These are phyloP conservation scores for Cephalotes varians DNA, from an alignment of 2,888 invertebrate genomes.

Conservation along the genomic window DNA sequence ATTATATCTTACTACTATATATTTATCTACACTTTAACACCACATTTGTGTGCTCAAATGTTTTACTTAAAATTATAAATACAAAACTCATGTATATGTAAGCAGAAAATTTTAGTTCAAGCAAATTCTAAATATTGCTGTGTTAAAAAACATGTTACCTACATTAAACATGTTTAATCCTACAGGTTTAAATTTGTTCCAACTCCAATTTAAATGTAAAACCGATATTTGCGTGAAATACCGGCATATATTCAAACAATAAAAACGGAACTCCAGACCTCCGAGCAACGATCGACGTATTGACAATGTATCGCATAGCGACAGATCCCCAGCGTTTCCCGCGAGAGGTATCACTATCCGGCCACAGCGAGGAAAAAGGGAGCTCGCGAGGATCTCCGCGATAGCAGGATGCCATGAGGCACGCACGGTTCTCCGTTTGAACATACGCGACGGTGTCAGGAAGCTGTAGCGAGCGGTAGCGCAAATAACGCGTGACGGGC, in stretches of 20 bases:
- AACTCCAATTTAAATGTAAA: background rate
- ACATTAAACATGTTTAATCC: background rate
- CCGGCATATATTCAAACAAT: background rate
- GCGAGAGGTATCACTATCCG: background rate
- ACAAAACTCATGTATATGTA: background rate
- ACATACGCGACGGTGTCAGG: background rate
- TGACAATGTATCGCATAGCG: constrained; percentile 12
- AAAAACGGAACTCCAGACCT: background rate
- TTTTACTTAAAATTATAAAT: background rate
- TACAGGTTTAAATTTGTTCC: background rate
- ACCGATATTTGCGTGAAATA: background rate
- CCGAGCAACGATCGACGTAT: constrained; percentile 6
- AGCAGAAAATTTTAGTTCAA: background rate
- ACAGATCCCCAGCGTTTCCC: background rate
- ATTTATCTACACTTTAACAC: background rate
- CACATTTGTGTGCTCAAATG: background rate
- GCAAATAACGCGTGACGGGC: constrained; percentile 29
- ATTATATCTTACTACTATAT: constrained; percentile 14
- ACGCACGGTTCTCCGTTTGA: background rate
- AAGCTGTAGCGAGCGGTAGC: too few species aligned
- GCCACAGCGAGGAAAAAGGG: too few species aligned
- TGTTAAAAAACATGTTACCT: background rate
- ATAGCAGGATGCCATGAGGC: background rate
- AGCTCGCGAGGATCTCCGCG: background rate
- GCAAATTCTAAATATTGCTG: background rate